Conservation (phyloP, 2,113 vertebrate species). For the Gorsachius goisagi region DNA sequence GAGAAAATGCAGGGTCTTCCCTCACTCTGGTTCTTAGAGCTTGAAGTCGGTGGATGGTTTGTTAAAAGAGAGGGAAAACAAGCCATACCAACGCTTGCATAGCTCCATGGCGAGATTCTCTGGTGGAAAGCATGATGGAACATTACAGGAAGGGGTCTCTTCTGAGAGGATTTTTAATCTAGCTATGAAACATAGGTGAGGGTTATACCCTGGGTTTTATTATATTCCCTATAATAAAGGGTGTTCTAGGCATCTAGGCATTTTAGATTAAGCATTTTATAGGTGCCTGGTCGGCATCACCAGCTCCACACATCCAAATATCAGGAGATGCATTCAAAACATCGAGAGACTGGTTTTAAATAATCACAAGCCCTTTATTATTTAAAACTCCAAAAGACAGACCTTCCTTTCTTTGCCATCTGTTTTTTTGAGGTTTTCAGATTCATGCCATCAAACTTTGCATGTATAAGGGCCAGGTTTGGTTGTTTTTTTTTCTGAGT, state of each 20-base stretch:
- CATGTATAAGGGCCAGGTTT: not conserved
- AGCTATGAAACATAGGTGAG: not conserved
- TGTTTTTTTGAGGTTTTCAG: constrained; percentile 55
- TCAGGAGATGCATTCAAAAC: not conserved
- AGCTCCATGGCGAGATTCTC: not conserved
- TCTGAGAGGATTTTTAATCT: not conserved
- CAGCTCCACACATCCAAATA: not conserved
- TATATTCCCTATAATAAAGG: not conserved
- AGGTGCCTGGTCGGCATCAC: accelerated
- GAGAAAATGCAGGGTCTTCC: not conserved
- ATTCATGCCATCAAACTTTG: constrained; percentile 13
- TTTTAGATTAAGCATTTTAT: not conserved
- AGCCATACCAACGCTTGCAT: accelerated
- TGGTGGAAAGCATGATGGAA: not conserved
- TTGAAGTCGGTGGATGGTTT: accelerated
- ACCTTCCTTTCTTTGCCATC: constrained; percentile 28
- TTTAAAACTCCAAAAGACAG: constrained; percentile 25
- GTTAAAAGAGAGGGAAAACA: not conserved
- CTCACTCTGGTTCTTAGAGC: not conserved
- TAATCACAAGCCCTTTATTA: constrained; percentile 34
- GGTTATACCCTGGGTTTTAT: not conserved
- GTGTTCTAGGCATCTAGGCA: not conserved
- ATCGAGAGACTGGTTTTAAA: not conserved
- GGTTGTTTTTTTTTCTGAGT: not conserved
- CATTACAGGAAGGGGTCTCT: not conserved